A percentile compares a stretch with the other conserved stretches of the same genome.
Conservation (phyloP, 2,888 invertebrate species). For the Heteropelma amictum region DNA sequence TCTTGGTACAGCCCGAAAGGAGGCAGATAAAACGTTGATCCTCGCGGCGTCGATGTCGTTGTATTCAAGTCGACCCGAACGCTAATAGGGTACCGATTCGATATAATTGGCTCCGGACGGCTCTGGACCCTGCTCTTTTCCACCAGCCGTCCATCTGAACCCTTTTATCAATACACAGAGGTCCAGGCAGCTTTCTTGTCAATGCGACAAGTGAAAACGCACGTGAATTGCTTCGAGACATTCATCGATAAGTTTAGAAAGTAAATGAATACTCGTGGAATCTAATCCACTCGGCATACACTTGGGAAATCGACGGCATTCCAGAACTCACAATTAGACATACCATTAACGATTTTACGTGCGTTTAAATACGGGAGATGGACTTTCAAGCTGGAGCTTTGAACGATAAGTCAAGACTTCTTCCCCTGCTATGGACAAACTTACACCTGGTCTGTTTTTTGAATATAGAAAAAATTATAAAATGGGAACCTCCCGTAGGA, state of each 20-base stretch:
- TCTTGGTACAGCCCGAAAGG: conserved; percentile 39
- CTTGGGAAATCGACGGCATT: not conserved
- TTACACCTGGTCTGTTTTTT: no score
- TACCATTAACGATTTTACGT: not conserved
- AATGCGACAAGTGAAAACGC: conserved; percentile 49
- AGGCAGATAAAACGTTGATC: conserved; percentile 50
- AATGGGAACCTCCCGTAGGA: no score
- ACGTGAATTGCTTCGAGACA: conserved; percentile 12
- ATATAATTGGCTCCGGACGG: conserved; percentile 54
- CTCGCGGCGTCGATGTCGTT: conserved; percentile 32
- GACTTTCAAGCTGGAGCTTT: not conserved
- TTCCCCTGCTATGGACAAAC: no score
- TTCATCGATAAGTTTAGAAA: conserved; percentile 31
- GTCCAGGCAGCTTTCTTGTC: conserved; percentile 41
- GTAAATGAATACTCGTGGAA: conserved; percentile 14
- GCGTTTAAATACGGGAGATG: not conserved
- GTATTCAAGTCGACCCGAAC: conserved; percentile 49
- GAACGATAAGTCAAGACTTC: not conserved
- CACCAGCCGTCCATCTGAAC: not conserved
- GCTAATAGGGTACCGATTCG: conserved; percentile 57
- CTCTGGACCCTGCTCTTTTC: conserved; percentile 6
- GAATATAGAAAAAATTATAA: no score
- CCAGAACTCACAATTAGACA: not conserved
- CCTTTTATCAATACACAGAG: conserved; percentile 32
- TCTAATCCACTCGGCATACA: not conserved